Evolutionary conservation across 2,888 invertebrate genomes (phyloP), one percentile per base, ranked within the genome.

Genomic region (Drosophila lutescens): DNA sequence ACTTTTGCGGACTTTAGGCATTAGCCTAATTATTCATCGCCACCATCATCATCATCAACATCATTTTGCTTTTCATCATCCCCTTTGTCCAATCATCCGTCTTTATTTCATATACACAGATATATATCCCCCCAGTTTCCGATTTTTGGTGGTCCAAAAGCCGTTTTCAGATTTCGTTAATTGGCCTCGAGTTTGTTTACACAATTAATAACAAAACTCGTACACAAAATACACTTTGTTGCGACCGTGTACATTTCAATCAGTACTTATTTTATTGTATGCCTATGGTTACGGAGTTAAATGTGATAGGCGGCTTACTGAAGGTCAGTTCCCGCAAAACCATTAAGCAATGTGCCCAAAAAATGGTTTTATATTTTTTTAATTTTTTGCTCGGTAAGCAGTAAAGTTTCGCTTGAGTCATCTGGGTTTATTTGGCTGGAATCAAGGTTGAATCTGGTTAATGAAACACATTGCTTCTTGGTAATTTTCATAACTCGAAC

Each of bases 181-280:
- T 80, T 80, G 80, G 84, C 86, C 77, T 77, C 67, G 70, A 63
- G 68, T 56, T 63, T 81, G 69, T 79, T 78, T 79, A 79, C 68
- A 57, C 61, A 62, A 70, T 55, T 67, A 56, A 67, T 51, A 47
- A 40, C 69, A 63, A 47, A 69, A 40, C 38, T 53, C 53, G 9
- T 49, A 40, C 50, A 54, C 53, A 57, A 30, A 34, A 30, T 46
- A 47, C 34, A 63, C 34, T 44, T 46, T 54, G 41, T 54, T 41
- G 53, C 43, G 26, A 41, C 36, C 58, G 60, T 65, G 23, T 57
- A 66, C 46, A 71, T 62, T 44, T 80, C 60, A 71, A 76, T 79
- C 51, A 40, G 56, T 60, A 38, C 34, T 43, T 56, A 55, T 47
- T 54, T 79, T 49, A 68, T 78, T 78, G 54, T 63, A 67, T 60